Base-by-base conservation (phyloP, 2,797 vertebrate genomes). In the Fringilla coelebs region DNA sequence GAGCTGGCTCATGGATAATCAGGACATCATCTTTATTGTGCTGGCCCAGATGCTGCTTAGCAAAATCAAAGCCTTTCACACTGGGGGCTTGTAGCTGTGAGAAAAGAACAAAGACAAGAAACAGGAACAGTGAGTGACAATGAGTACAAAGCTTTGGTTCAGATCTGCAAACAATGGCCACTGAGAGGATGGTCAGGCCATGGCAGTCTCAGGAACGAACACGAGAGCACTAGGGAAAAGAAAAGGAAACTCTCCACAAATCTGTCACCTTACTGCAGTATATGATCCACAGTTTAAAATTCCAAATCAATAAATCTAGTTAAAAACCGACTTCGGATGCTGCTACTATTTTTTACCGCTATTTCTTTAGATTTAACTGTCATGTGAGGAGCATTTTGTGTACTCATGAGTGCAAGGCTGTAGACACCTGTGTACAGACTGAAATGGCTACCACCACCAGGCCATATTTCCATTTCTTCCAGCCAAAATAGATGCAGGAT, bases 1-100 rank as follows among this genome's bases (percentile, higher is more conserved):
- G 98, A 6, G 98, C 98, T 7, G 99, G 98, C 95, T 99, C 99
- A 21, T 99, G 99, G 93, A 99, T 99, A 91, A 99, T 99, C 98
- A 99, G 97, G 87, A 99, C 98, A 97, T 99, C 99, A 17, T 99
- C 99, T 91, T 99, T 99, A 91, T 98, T 99, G 97, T 99, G 99
- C 96, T 99, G 99, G 13, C 99, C 99, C 58, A 99, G 98, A 96
- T 99, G 99, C 65, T 99, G 99, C 96, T 99, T 99, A 29, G 99
- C 99, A 84, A 99, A 99, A 97, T 99, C 99, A 75, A 99, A 99
- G 72, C 99, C 99, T 97, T 99, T 99, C 66, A 99, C 99, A 2
- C 98, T 99, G 52, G 99, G 99, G 52, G 98, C 99, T 98, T 99
- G 99, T 85, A 99, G 98, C 99, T 99, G 87, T 67, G 89, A 93